phyloP scores from a whole-genome alignment of 92 coral and sea anemone genomes.

The Galaxea fascicularis region DNA sequence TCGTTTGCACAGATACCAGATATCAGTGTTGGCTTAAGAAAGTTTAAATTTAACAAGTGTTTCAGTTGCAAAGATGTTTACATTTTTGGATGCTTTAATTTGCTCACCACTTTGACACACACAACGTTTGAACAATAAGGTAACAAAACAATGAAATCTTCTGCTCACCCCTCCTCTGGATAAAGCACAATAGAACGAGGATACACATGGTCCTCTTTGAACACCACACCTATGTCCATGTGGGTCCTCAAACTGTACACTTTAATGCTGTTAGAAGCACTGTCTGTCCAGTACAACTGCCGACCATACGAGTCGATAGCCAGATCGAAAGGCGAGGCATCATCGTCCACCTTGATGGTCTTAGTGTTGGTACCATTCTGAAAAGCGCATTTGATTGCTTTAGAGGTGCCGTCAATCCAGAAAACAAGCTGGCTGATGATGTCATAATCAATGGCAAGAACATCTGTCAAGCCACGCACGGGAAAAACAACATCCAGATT shows the following conservation, averaged over 20 bases:
- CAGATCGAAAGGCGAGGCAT: conserved; percentile 76
- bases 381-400: conserved; percentile 67
- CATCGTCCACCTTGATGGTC: conserved; percentile 32
- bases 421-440: conserved; percentile 78
- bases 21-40: too few species aligned
- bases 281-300: conserved; percentile 94
- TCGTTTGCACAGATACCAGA: too few species aligned
- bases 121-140: too few species aligned
- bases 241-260: conserved; percentile 78
- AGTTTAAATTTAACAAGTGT: too few species aligned
- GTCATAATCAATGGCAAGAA: conserved; percentile 87
- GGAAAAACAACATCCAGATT: conserved; percentile 84
- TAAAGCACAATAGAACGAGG: conserved; percentile 86
- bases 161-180: conserved; percentile 92
- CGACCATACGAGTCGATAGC: conserved; percentile 92
- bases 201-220: conserved; percentile 33
- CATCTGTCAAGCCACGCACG: conserved; percentile 59
- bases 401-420: conserved; percentile 79
- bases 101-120: too few species aligned
- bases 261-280: conserved; percentile 72
- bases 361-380: conserved; percentile 73
- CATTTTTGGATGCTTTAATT: too few species aligned
- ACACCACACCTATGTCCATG: conserved; percentile 66
- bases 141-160: background rate
- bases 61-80: too few species aligned